Evolutionary conservation across 2,113 vertebrate genomes (phyloP).

Genomic region (Calonectris borealis): DNA sequence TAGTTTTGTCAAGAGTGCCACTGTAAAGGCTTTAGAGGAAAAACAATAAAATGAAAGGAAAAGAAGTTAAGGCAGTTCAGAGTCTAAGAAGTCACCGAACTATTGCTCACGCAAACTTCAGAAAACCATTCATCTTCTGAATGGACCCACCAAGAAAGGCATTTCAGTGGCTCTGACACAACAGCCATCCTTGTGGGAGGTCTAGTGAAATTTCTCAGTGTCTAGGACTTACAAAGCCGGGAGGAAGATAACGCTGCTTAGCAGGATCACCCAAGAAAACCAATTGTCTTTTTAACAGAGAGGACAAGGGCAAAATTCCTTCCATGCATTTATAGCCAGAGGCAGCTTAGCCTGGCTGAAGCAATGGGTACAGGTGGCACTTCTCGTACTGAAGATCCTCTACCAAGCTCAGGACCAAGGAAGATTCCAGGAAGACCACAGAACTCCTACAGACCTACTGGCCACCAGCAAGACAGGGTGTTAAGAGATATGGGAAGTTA

Average conservation of each 20-base stretch:
- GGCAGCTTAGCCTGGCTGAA: accelerated
- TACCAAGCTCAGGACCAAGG: no score
- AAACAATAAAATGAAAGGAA: not conserved
- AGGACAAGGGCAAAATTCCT: not conserved
- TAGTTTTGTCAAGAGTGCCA: not conserved
- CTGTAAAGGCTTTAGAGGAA: not conserved
- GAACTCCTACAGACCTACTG: not conserved
- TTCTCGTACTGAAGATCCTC: accelerated
- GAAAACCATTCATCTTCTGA: not conserved
- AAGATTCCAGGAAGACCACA: not conserved
- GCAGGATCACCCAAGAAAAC: not conserved
- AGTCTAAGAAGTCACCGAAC: not conserved
- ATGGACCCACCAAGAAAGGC: not conserved
- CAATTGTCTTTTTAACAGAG: accelerated
- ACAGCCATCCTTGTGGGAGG: conserved; percentile 23
- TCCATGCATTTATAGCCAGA: accelerated
- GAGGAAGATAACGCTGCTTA: not conserved
- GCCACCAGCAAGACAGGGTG: not conserved
- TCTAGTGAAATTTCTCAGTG: not conserved
- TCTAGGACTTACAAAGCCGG: not conserved
- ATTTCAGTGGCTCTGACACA: not conserved
- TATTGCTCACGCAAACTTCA: not conserved
- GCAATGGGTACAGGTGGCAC: not conserved
- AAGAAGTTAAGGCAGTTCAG: not conserved
- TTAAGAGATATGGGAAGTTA: not conserved